Evolutionary conservation across 2,113 vertebrate genomes (phyloP).

Genomic region (Spheniscus mendiculus): DNA sequence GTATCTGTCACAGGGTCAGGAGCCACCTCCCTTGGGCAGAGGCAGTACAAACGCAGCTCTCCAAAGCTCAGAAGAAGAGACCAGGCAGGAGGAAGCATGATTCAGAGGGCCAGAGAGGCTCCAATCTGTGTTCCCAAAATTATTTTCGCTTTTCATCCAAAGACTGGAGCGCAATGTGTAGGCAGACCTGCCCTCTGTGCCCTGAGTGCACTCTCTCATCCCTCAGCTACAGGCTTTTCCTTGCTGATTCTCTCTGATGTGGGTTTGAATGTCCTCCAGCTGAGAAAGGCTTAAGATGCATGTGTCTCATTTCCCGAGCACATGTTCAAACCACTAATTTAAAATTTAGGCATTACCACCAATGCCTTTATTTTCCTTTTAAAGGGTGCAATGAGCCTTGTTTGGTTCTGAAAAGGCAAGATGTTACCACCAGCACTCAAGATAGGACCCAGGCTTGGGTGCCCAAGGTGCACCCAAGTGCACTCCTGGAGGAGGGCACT

Average conservation of each 20-base stretch:
- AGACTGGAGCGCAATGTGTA: background rate
- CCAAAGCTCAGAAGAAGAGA: background rate
- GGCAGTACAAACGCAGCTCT: background rate
- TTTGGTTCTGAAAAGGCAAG: background rate
- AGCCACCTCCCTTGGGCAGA: background rate
- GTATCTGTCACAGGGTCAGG: background rate
- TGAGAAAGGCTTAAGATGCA: background rate
- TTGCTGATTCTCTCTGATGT: conserved; percentile 4
- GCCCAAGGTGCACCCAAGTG: too few species aligned
- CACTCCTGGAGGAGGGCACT: background rate
- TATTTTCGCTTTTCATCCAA: background rate
- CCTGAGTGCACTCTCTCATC: background rate
- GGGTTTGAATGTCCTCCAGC: background rate
- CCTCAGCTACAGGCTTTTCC: background rate
- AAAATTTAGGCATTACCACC: background rate
- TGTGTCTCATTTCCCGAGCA: background rate
- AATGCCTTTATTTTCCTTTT: background rate
- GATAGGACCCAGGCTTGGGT: background rate
- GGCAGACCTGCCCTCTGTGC: background rate
- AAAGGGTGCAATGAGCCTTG: background rate
- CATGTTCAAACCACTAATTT: background rate
- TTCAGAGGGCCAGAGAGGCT: background rate
- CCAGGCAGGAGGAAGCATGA: background rate
- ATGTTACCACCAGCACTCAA: background rate
- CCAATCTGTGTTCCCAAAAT: background rate